Base-by-base conservation (phyloP, 2,888 invertebrate genomes). In the Eugnorisma glareosa region DNA sequence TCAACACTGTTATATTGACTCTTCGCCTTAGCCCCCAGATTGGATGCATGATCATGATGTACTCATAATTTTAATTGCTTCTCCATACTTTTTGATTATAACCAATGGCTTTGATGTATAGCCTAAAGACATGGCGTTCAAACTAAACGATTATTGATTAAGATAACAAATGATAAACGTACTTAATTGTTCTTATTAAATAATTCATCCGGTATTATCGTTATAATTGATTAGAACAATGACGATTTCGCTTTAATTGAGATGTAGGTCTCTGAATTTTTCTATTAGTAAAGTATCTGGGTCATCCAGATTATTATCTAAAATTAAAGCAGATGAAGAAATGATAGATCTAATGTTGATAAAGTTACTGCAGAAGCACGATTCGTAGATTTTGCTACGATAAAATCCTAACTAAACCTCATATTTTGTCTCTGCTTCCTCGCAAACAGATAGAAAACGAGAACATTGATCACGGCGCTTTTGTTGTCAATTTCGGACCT, bases 191-290 rank as follows among this genome's bases (percentile, higher is more conserved):
- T 71, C 45, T 48, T 51, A 10, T 3, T 51, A 24, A 51, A 24
- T 24, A 24, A 24, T 18, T 7, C 21, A 21, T 48, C 4, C 18
- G 10, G 45, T 45, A 37, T 24, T 54, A 59, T 59, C 7, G 18
- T 40, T 18, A 10, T 37, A 31, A 76, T 76, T 37, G 31, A 59
- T 40, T 40, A 15, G 24, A 79, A 37, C 35, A 57, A 67, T 37
- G 31, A 59, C 43, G 71, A 68, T 76, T 66, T 77, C 28, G 67
- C 59, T 77, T 73, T 54, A 67, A 82, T 82, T 54, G 64, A 72
- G 43, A 67, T 69, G 57, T 69, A n/a, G 1, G 28, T 8, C 15
- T 66, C 35, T 0, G 31, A 15, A 37, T 18, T 48, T 35, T n/a
- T 45, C 24, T 48, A 31, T 66, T 51, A 31, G 37, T 45, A 0